Evolutionary conservation across 2,797 vertebrate species (phyloP).

Genomic region (Schizopygopsis pylzovi): DNA sequence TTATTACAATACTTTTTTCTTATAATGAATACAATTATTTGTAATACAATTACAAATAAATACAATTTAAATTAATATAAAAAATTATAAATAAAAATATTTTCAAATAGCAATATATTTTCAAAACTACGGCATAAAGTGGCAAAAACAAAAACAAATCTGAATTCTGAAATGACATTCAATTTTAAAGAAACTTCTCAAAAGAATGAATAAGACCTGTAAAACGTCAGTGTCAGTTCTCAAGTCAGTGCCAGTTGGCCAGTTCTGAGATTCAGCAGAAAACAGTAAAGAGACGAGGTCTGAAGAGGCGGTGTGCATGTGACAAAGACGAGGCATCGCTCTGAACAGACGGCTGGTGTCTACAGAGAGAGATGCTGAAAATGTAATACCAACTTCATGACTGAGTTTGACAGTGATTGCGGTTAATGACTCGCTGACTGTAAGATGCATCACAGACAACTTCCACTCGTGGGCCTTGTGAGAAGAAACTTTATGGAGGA

Average conservation of each 20-base stretch:
- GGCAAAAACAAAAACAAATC: background rate
- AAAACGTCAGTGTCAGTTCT: background rate
- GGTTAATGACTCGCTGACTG: constrained; percentile 48
- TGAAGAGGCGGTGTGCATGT: background rate
- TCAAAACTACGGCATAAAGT: background rate
- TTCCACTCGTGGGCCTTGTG: constrained; percentile 8
- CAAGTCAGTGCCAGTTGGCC: background rate
- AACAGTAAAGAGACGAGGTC: background rate
- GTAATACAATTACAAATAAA: background rate
- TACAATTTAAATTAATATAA: background rate
- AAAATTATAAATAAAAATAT: background rate
- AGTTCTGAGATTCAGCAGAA: background rate
- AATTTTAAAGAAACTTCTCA: background rate
- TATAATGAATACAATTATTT: no score
- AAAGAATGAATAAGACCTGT: background rate
- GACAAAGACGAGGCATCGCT: background rate
- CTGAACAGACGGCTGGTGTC: background rate
- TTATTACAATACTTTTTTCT: background rate
- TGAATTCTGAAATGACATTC: background rate
- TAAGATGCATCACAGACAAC: constrained; percentile 20
- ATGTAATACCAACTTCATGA: background rate
- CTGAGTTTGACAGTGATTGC: constrained; percentile 21
- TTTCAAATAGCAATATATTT: background rate
- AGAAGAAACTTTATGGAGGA: constrained; percentile 9
- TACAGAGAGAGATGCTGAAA: constrained; percentile 33